Conservation (phyloP, 2,797 vertebrate genomes). For the Cyprinodon diabolis region DNA sequence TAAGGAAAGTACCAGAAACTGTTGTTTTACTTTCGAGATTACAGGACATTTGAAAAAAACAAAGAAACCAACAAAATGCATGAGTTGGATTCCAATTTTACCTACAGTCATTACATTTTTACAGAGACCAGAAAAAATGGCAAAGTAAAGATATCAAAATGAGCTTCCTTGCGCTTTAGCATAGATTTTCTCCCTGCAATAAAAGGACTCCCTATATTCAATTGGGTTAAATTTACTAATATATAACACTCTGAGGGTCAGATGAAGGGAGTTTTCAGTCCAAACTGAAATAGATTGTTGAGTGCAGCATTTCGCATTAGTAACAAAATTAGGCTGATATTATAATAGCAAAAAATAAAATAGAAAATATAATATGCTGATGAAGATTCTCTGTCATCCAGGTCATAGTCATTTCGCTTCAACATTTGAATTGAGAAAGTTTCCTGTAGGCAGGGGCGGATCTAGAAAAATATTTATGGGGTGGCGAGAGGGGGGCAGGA, state of each 20-base stretch:
- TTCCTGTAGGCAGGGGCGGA: no score
- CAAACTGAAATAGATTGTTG: not conserved
- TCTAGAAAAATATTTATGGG: no score
- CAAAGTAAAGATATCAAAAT: not conserved
- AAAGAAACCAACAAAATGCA: not conserved
- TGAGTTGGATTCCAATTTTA: no score
- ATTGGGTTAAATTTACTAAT: not conserved
- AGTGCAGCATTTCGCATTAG: not conserved
- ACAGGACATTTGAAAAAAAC: not conserved
- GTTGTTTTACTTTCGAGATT: not conserved
- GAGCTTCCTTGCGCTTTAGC: not conserved
- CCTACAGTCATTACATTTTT: no score
- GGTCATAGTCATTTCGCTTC: no score
- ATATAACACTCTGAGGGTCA: not conserved
- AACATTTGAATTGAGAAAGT: no score
- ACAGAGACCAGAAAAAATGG: no score
- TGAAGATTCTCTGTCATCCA: no score
- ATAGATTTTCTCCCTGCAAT: not conserved
- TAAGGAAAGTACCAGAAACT: constrained; percentile 2
- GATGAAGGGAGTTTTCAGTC: not conserved
- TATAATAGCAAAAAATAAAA: not conserved
- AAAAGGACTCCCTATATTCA: not conserved
- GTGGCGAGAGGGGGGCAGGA: no score
- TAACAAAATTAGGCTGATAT: not conserved
- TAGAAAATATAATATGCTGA: not conserved